phyloP scores from a whole-genome alignment of 2,888 invertebrate genomes.

The Luperina testacea region DNA sequence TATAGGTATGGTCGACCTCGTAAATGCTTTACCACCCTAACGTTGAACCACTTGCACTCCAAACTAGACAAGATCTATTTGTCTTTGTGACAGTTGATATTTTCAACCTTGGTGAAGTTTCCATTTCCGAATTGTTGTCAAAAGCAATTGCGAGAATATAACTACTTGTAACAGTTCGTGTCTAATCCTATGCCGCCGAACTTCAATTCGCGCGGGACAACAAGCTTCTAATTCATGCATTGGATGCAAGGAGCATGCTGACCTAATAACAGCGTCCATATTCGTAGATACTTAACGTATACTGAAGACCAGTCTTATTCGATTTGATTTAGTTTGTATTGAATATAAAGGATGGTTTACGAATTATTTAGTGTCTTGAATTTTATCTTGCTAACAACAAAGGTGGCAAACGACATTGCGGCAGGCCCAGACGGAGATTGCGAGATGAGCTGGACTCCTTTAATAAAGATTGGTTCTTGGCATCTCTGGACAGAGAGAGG shows the following conservation, averaged over 20 bases:
- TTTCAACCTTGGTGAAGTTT: neutral
- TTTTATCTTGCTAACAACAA: neutral
- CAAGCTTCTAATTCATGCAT: constrained; percentile 71
- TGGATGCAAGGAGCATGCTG: constrained; percentile 72
- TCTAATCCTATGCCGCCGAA: constrained; percentile 8
- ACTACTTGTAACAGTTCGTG: constrained; percentile 21
- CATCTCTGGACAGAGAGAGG: neutral
- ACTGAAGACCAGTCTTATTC: neutral
- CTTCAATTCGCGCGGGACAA: constrained; percentile 48
- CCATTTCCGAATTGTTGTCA: neutral
- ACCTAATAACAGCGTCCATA: constrained; percentile 71
- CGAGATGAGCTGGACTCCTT: neutral
- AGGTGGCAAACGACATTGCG: neutral
- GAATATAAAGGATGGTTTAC: neutral
- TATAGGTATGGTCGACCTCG: neutral
- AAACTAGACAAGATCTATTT: neutral
- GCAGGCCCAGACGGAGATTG: neutral
- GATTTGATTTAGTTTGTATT: neutral
- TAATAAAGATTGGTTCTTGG: neutral
- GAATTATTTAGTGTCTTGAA: neutral
- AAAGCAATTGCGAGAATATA: neutral
- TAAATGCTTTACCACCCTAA: neutral
- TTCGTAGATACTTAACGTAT: neutral
- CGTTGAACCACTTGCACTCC: too few relatives aligned
- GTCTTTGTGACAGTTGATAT: too few relatives aligned